Evolutionary conservation across 2,797 vertebrate species (phyloP).

Genomic region (Pantherophis vulpinus): DNA sequence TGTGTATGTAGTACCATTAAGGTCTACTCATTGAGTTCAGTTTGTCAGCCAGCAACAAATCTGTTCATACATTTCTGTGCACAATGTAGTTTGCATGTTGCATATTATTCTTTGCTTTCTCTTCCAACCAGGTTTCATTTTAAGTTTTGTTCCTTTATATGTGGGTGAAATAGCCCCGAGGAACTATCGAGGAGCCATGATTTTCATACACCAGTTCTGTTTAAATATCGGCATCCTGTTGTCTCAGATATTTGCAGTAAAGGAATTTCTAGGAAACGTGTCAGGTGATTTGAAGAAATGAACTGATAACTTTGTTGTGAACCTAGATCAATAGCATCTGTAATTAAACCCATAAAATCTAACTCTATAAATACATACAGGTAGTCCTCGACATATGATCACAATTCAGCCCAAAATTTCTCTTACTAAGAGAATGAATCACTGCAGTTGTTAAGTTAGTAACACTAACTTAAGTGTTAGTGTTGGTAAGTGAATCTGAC

Average conservation of each 20-base stretch:
- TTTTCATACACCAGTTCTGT: constrained; percentile 76
- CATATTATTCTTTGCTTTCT: background rate
- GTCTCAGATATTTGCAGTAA: constrained; percentile 75
- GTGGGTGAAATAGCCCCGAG: constrained; percentile 77
- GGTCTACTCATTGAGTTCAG: too few species aligned
- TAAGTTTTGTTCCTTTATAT: constrained; percentile 80
- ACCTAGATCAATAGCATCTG: background rate
- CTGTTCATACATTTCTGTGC: background rate
- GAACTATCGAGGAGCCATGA: constrained; percentile 74
- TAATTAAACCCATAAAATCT: background rate
- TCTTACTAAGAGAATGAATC: background rate
- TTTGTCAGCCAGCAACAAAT: background rate
- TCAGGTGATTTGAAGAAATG: constrained; percentile 60
- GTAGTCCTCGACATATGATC: background rate
- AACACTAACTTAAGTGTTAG: too few species aligned
- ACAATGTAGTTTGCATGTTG: background rate
- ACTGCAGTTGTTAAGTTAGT: background rate
- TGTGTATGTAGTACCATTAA: too few species aligned
- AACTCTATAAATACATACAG: background rate
- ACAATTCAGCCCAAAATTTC: background rate
- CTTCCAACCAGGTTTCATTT: constrained; percentile 29
- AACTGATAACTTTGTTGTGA: background rate
- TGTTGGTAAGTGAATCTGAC: background rate
- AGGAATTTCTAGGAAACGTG: constrained; percentile 70
- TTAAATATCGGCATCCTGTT: constrained; percentile 77